Evolutionary conservation across 1,140 invertebrate species (phyloP), one percentile per base, ranked within the genome.

Genomic region (Pseudomyrmex sp.): DNA sequence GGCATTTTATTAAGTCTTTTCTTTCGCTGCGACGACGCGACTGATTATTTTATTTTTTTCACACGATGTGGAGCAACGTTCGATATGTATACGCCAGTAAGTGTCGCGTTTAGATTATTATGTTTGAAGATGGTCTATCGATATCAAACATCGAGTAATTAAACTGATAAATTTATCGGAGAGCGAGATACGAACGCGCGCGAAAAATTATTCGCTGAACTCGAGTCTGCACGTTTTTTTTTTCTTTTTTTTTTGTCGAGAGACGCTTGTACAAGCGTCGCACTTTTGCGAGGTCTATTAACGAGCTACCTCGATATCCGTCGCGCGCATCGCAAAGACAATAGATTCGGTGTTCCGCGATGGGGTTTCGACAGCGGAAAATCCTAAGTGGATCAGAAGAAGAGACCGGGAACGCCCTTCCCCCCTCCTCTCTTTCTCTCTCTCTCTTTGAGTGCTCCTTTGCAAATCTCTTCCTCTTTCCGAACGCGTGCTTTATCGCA

Each of bases 301-400:
- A 80, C 44, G 12, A 2, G 23, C 76, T 26, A 35, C 15, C 8
- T 50, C 66, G 70, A 70, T 61, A 35, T 72, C 10, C 20, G 20
- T 50, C 44, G 44, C 26, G 44, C 26, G 15, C 26, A 58, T 79
- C 50, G 5, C 44, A 23, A 80, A 35, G n/a, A 80, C 76, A 80
- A 80, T 80, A 72, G 76, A n/a, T 20, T 80, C 23, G n/a, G 9
- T 52, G 9, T 48, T 44, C 58, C 44, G 23, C 44, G n/a, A 50
- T 72, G 54, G 70, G 20, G 56, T 61, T 80, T 80, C 54, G 66
- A 70, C 54, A 69, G 65, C 54, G 20, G 46, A 80, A 72, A 59
- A 72, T 80, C 66, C 61, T 80, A 59, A 80, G 76, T 80, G 69
- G 76, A 80, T 80, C 54, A 50, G 66, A 70, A 48, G 50, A 48